Base-by-base conservation (phyloP, 1,140 invertebrate genomes). In the Carcinoscorpius rotundicauda region DNA sequence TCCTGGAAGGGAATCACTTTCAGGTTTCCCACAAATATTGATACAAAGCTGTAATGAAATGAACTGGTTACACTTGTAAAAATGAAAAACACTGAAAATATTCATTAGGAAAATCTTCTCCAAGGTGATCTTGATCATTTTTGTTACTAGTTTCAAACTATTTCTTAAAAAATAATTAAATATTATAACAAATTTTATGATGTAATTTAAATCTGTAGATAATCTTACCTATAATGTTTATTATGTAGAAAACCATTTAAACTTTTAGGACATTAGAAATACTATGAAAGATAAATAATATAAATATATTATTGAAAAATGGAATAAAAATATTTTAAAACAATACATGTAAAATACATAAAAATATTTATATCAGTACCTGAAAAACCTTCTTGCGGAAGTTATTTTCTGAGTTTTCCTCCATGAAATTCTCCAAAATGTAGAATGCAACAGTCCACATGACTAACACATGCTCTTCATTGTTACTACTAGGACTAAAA, bases 391-490 rank as follows among this genome's bases (percentile, higher is more conserved):
- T 73, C 51, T 65, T 68, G 50, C 71, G 69, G 64, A 81, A 77
- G 29, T 81, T 78, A 49, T 73, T 71, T 64, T 81, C 81, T 64
- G 76, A 73, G 6, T 79, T 68, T 58, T 77, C 74, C 8, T 76
- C 73, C 59, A 74, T 72, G 68, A 74, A 79, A 71, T 80, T 78
- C 73, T 89, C 86, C 61, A 88, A 73, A 8, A 88, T 73, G 71
- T 84, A 87, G 75, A 88, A 87, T 58, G 83, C 80, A 52, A 86
- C 73, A 51, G 83, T 80, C 85, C 86, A 88, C 72, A 86, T 78
- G 4, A 82, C 76, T 10, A 85, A 74, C 53, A 82, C 80, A 75
- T 87, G 84, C 71, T 86, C 82, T 71, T 85, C 81, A 70, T 82
- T 85, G 69, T 81, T 78, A 73, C 82, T 76, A 53, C 73, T 73